These are phyloP conservation scores for Diprion similis DNA, from an alignment of 1,140 invertebrate species.

Conservation along the genomic window DNA sequence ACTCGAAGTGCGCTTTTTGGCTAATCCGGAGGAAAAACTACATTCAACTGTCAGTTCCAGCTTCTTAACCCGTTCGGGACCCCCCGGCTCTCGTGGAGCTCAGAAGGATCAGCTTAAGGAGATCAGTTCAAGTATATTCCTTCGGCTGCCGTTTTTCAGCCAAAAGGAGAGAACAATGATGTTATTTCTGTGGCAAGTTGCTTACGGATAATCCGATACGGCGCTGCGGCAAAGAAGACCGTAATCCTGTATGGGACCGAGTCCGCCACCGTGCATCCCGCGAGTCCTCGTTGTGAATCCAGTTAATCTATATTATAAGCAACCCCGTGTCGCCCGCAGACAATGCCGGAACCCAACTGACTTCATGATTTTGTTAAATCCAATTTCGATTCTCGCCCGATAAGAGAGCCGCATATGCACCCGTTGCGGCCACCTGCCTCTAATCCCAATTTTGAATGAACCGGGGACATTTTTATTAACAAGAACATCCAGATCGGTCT, in stretches of 20 bases:
- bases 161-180: conserved; percentile 2
- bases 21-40: not conserved
- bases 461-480: conserved; percentile 11
- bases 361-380: conserved; percentile 15
- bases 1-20: not conserved
- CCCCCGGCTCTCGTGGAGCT: not conserved
- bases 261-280: not conserved
- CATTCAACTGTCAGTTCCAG: not conserved
- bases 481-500: not conserved
- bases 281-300: not conserved
- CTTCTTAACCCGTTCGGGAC: not conserved
- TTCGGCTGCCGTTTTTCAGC: conserved; percentile 1
- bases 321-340: not conserved
- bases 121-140: not conserved
- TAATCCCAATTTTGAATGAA: not conserved
- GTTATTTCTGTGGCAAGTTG: not conserved
- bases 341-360: not conserved
- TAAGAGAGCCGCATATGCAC: too few relatives aligned
- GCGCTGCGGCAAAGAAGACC: not conserved
- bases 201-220: not conserved
- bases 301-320: not conserved
- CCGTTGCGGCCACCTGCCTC: not conserved
- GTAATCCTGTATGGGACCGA: not conserved
- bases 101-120: conserved; percentile 4
- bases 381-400: conserved; percentile 1